Evolutionary conservation across 2,113 vertebrate genomes (phyloP).

Genomic region (Columba livia): DNA sequence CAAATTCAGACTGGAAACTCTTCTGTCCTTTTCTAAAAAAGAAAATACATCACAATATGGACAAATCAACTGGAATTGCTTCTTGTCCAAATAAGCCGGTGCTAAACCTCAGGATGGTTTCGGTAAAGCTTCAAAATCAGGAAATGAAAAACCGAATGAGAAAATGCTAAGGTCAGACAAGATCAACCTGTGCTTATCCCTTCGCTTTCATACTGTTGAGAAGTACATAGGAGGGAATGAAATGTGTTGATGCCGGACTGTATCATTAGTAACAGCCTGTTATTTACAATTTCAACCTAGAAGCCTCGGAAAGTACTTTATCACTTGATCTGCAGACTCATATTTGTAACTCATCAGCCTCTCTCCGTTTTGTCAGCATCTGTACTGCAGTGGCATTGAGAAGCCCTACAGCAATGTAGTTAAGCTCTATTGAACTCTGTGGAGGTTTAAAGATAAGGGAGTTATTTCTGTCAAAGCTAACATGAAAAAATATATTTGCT

Average conservation of each 20-base stretch:
- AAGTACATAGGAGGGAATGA: background rate
- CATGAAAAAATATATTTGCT: background rate
- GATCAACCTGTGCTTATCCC: constrained; percentile 11
- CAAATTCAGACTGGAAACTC: constrained; percentile 10
- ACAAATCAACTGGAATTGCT: constrained; percentile 28
- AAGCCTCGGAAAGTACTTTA: background rate
- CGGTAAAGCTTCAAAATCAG: background rate
- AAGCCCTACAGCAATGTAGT: background rate
- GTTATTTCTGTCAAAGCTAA: background rate
- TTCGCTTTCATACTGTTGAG: background rate
- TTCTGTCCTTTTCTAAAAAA: background rate
- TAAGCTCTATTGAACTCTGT: background rate
- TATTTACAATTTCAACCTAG: background rate
- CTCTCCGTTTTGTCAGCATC: background rate
- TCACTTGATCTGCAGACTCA: background rate
- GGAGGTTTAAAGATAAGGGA: background rate
- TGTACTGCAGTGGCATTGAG: background rate
- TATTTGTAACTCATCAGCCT: background rate
- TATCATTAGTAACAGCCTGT: background rate
- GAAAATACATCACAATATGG: background rate
- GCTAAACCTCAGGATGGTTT: constrained; percentile 9
- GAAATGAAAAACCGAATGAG: constrained; percentile 42
- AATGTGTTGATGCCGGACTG: background rate
- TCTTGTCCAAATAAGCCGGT: background rate
- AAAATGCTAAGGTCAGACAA: constrained; percentile 31